Percentiles rank a stretch among this genome's conserved stretches.
These are phyloP conservation scores for Phoxinus phoxinus DNA, from an alignment of 2,113 vertebrate species.

Conservation along the genomic window DNA sequence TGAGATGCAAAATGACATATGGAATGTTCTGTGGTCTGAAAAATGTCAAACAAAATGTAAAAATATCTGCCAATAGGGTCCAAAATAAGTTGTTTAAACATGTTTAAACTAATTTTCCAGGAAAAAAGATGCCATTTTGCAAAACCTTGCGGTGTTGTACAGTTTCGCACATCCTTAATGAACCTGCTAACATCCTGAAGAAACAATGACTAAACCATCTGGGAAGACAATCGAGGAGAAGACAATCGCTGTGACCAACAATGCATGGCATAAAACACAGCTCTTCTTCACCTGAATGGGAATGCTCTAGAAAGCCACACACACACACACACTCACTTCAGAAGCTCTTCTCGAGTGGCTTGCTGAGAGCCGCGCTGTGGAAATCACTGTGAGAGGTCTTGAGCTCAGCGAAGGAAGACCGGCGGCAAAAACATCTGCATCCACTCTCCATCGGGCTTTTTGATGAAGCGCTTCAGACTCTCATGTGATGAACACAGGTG, in stretches of 20 bases:
- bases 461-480: constrained; percentile 35
- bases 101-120: neutral
- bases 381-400: constrained; percentile 18
- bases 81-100: neutral
- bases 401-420: constrained; percentile 32
- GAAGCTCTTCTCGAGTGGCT: constrained; percentile 21
- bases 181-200: neutral
- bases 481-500: constrained; percentile 46
- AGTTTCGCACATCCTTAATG: neutral
- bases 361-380: constrained; percentile 24
- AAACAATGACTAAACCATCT: neutral
- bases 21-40: neutral
- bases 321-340: constrained; percentile 34
- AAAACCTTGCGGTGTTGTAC: neutral
- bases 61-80: neutral
- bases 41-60: neutral
- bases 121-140: neutral
- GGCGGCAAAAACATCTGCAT: constrained; percentile 54
- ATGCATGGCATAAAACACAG: neutral
- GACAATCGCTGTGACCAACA: neutral
- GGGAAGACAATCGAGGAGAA: neutral
- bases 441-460: constrained; percentile 23
- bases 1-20: neutral
- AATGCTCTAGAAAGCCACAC: constrained; percentile 12
- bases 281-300: constrained; percentile 8